phyloP scores from a whole-genome alignment of 1,140 invertebrate species.

The Heliconius himera region DNA sequence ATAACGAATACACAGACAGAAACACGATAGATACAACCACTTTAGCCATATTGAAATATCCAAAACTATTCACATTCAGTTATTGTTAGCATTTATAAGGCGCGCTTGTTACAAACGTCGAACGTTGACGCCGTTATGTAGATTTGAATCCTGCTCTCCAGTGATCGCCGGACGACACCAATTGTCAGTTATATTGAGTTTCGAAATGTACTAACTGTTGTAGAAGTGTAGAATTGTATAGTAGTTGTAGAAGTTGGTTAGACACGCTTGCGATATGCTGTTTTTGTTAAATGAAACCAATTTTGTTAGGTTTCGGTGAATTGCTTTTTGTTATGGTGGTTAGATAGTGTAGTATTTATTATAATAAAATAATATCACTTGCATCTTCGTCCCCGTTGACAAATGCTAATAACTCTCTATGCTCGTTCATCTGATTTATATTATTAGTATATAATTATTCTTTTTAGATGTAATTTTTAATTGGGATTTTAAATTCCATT shows the following conservation, averaged over 20 bases:
- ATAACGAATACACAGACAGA: background rate
- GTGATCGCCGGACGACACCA: constrained; percentile 45
- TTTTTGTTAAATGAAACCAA: background rate
- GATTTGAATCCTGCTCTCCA: constrained; percentile 46
- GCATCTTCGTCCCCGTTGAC: too few species aligned
- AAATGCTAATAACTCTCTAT: too few species aligned
- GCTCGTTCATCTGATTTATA: too few species aligned
- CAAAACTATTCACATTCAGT: background rate
- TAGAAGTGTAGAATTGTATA: background rate
- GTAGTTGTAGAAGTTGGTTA: background rate
- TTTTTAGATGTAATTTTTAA: too few species aligned
- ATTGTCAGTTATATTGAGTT: constrained; percentile 36
- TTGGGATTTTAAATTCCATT: too few species aligned
- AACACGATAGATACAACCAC: background rate
- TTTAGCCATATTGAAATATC: background rate
- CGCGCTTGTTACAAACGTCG: constrained; percentile 30
- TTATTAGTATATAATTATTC: too few species aligned
- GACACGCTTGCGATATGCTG: background rate
- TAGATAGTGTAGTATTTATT: background rate
- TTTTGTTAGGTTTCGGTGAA: background rate
- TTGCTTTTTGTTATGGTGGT: background rate
- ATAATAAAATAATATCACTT: too few species aligned
- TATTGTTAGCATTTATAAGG: constrained; percentile 25
- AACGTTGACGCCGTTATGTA: constrained; percentile 47
- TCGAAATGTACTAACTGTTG: background rate